Evolutionary conservation across 1,140 invertebrate species (phyloP).

Genomic region (Heliconius hermathena): DNA sequence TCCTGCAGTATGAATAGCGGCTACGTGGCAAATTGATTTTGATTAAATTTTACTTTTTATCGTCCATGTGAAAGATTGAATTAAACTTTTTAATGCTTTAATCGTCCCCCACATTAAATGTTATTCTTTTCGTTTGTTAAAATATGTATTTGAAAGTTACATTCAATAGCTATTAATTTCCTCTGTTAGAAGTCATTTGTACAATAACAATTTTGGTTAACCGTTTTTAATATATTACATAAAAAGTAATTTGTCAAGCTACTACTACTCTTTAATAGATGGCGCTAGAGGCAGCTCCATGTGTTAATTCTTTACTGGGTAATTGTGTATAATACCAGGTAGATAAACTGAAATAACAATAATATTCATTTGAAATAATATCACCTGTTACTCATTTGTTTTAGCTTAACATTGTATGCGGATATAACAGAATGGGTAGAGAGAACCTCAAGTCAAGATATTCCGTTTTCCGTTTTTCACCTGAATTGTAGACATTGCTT

Average conservation of each 20-base stretch:
- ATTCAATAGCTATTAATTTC: slow-evolving; percentile 16
- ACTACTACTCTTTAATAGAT: slow-evolving; percentile 49
- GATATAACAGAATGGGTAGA: too few relatives aligned
- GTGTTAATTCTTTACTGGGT: too few relatives aligned
- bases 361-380: too few relatives aligned
- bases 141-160: not conserved
- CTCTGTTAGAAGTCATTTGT: not conserved
- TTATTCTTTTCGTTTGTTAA: slow-evolving; percentile 9
- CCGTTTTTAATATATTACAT: not conserved
- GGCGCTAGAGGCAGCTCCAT: slow-evolving; percentile 29
- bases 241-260: not conserved
- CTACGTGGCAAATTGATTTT: slow-evolving; percentile 75
- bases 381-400: too few relatives aligned
- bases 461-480: too few relatives aligned
- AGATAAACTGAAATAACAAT: too few relatives aligned
- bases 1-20: slow-evolving; percentile 52
- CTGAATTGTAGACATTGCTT: too few relatives aligned
- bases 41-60: slow-evolving; percentile 63
- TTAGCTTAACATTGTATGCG: too few relatives aligned
- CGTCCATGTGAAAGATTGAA: slow-evolving; percentile 38
- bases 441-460: too few relatives aligned
- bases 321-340: too few relatives aligned
- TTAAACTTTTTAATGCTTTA: slow-evolving; percentile 28
- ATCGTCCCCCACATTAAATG: slow-evolving; percentile 23
- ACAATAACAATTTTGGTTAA: not conserved